These are phyloP conservation scores for Heliconius himera DNA, from an alignment of 1,140 invertebrate genomes.

Conservation along the genomic window DNA sequence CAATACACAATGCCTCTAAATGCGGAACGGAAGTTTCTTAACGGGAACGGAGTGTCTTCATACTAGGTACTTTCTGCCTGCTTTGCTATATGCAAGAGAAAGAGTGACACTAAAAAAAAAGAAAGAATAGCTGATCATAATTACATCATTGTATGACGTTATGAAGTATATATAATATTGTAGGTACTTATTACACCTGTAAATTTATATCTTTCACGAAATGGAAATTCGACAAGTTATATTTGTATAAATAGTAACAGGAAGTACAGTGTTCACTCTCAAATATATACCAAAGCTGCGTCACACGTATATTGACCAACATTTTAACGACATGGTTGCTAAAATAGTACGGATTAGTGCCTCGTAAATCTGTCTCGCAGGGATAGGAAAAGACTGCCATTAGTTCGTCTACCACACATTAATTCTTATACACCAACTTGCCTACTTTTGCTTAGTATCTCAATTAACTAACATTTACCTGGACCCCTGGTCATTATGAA, in stretches of 20 bases:
- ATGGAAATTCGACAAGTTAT: background rate
- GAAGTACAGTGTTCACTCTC: background rate
- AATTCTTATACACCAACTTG: conserved; percentile 39
- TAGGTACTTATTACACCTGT: no score
- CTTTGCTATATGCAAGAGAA: background rate
- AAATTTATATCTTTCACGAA: background rate
- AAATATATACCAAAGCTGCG: background rate
- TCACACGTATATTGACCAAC: conserved; percentile 13
- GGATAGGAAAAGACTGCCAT: conserved; percentile 49
- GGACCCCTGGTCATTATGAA: conserved; percentile 29
- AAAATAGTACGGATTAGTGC: conserved; percentile 57
- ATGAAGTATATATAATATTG: no score
- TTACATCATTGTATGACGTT: background rate
- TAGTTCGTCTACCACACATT: conserved; percentile 48
- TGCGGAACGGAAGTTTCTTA: no score
- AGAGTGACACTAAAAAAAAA: no score
- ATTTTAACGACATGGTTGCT: conserved; percentile 40
- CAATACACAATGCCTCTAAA: no score
- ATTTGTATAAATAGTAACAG: background rate
- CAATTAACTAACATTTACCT: conserved; percentile 39
- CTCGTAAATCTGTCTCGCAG: conserved; percentile 63
- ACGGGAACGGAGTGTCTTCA: no score
- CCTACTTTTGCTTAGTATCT: conserved; percentile 30
- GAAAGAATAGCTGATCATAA: no score
- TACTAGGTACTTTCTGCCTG: no score